Base-by-base conservation (phyloP, 1,140 invertebrate genomes). In the Pseudomyrmex gracilis region DNA sequence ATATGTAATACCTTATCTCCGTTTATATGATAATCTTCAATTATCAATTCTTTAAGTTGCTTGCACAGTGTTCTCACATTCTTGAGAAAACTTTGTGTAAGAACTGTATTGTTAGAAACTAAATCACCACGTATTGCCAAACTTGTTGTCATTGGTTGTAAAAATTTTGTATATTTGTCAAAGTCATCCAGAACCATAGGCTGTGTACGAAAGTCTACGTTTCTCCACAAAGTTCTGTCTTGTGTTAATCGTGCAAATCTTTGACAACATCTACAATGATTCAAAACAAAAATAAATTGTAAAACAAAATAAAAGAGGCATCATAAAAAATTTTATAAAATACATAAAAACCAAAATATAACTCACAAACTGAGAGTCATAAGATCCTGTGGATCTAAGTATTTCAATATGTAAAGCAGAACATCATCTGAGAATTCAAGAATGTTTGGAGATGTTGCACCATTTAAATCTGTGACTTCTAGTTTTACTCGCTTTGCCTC, bases 221-320 rank as follows among this genome's bases (percentile, higher is more conserved):
- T 86, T 60, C 92, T 93, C 95, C 95, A 95, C 61, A 95, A 91
- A 9, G 95, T 94, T 85, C 93, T 93, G 84, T 96, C 95, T 78
- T 92, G 88, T 2, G 93, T 90, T 13, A 96, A 83, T 83, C 89
- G 92, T 45, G 91, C 89, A 57, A 96, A 90, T 58, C 95, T 91
- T 2, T 91, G 89, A 78, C 95, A 95, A 73, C 93, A 94, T 82
- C 95, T 95, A 84, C 34, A 34, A 34, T 4, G n/a, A 70, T 12
- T 67, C 2, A 76, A 51, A 66, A 20, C 49, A 70, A 24, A 71
- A 80, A 71, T 64, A 43, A 67, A 64, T 58, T 43, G 15, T 24
- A 73, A 1, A 49, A n/a, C 34, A 34, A 15, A 49, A n/a, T 5
- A 34, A 15, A 22, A 45, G 20, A 73, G 70, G 15, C 15, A 82